Percentiles rank a stretch among this genome's conserved stretches.
phyloP scores from a whole-genome alignment of 1,140 invertebrate species.

The Pomacea maculata region DNA sequence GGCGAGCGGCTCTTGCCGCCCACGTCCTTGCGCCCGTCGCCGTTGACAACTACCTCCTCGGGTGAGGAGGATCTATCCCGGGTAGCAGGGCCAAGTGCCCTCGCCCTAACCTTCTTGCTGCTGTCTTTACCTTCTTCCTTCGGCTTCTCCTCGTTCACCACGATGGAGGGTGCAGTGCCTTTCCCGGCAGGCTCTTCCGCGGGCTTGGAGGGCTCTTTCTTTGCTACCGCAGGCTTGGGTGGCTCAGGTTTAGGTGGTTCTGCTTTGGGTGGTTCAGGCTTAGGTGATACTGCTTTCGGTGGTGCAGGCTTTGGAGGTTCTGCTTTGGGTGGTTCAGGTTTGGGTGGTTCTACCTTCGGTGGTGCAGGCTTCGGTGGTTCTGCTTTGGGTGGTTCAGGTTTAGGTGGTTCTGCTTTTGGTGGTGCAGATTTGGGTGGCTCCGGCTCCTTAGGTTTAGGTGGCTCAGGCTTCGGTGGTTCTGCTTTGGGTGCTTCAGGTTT shows the following conservation, averaged over 20 bases:
- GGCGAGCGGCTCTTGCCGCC: conserved; percentile 18
- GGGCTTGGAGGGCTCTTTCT: conserved; percentile 17
- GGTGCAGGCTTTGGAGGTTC: background rate
- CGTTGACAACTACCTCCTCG: conserved; percentile 13
- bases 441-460: too few species aligned
- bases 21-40: conserved; percentile 22
- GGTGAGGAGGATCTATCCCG: conserved; percentile 28
- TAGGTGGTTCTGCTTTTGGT: too few species aligned
- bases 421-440: too few species aligned
- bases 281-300: too few species aligned
- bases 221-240: conserved; percentile 12
- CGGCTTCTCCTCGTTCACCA: conserved; percentile 33
- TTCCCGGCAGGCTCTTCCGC: conserved; percentile 11
- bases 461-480: too few species aligned
- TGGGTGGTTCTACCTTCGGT: too few species aligned
- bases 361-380: too few species aligned
- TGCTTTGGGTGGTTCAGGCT: background rate
- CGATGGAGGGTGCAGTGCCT: conserved; percentile 33
- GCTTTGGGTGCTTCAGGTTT: too few species aligned
- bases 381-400: too few species aligned
- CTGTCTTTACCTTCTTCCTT: conserved; percentile 24
- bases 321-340: too few species aligned
- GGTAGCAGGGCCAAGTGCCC: conserved; percentile 9
- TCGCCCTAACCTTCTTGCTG: conserved; percentile 5
- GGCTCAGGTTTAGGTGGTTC: conserved; percentile 20